These are phyloP conservation scores for Amphilophus citrinellus DNA, from an alignment of 2,113 vertebrate species.

Conservation along the genomic window DNA sequence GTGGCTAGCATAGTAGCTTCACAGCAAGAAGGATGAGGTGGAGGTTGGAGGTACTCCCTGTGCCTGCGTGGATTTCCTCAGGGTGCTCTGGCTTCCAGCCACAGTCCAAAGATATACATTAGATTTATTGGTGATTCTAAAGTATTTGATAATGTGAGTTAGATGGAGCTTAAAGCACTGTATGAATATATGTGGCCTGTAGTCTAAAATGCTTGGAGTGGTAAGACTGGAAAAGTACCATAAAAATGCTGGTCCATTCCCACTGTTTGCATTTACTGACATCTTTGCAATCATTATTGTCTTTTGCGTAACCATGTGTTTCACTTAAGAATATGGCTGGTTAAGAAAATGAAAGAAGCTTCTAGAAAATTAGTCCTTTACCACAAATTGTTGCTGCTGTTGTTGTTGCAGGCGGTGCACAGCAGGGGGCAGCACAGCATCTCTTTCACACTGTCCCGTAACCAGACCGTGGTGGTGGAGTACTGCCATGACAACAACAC, in stretches of 20 bases:
- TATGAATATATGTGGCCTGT: neutral
- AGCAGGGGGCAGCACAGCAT: constrained; percentile 98
- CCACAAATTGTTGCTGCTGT: constrained; percentile 4
- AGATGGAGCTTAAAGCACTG: too few species aligned
- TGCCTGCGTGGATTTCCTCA: neutral
- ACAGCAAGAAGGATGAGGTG: fast-evolving
- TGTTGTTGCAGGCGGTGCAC: constrained; percentile 89
- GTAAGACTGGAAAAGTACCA: neutral
- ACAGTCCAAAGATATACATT: neutral
- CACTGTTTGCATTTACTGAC: neutral
- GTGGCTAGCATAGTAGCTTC: neutral
- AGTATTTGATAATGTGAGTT: too few species aligned
- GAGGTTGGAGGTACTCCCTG: neutral
- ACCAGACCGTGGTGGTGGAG: constrained; percentile 97
- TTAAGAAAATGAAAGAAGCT: neutral
- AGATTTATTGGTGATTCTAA: neutral
- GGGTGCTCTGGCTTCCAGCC: neutral
- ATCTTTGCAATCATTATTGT: neutral
- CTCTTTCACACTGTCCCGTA: constrained; percentile 95
- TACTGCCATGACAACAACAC: constrained; percentile 96
- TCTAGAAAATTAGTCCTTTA: neutral
- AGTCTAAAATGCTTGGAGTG: neutral
- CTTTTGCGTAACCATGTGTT: neutral
- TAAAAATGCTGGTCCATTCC: neutral
- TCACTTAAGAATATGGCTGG: neutral